These are phyloP conservation scores for Grammomys surdaster DNA, from an alignment of 2,113 vertebrate genomes.

Conservation along the genomic window DNA sequence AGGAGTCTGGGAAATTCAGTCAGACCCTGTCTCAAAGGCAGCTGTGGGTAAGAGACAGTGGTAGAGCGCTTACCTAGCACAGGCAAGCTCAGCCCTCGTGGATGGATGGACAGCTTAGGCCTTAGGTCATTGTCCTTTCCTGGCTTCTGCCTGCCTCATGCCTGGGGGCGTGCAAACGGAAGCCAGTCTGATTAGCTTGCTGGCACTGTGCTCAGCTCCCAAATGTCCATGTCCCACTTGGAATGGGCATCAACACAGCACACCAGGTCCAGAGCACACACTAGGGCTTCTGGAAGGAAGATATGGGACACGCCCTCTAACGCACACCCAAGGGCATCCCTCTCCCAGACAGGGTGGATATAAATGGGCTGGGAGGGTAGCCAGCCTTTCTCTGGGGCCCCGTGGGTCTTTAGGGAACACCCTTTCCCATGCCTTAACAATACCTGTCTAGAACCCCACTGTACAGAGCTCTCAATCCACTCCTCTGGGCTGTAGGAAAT, in stretches of 20 bases:
- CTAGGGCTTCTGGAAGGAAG: neutral
- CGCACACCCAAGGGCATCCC: neutral
- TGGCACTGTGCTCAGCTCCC: rapidly evolving
- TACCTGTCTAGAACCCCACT: neutral
- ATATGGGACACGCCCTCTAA: neutral
- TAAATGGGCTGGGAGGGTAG: neutral
- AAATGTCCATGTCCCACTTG: rapidly evolving
- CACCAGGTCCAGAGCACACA: neutral
- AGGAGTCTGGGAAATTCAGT: neutral
- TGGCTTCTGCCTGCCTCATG: neutral
- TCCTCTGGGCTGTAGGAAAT: neutral
- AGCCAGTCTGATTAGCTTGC: too few species aligned
- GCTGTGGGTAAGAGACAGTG: neutral
- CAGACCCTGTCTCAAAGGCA: neutral
- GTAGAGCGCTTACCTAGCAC: too few species aligned
- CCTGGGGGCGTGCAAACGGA: neutral
- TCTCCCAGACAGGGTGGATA: neutral
- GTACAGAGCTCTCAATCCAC: neutral
- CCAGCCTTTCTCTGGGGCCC: neutral
- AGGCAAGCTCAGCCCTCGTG: rapidly evolving
- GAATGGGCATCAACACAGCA: too few species aligned
- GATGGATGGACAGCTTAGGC: rapidly evolving
- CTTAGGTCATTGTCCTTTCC: neutral
- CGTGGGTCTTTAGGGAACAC: neutral
- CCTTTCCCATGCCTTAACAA: neutral